Percentiles rank a stretch among this genome's conserved stretches.
Conservation (phyloP, 2,113 vertebrate species). For the Elanus axillaris region DNA sequence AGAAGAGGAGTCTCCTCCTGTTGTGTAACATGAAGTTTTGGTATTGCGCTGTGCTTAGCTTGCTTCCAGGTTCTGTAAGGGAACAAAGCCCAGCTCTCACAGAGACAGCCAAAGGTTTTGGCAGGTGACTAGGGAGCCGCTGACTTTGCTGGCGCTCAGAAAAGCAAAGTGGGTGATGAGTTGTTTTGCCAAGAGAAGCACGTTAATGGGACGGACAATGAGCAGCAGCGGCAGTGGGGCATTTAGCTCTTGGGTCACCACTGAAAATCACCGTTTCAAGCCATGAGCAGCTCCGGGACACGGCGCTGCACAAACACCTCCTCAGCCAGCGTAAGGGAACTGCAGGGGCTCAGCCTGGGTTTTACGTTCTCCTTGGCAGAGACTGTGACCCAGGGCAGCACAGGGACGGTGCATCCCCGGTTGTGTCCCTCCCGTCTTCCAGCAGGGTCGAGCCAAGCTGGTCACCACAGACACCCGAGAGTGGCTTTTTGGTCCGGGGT, state of each 20-base stretch:
- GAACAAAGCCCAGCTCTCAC: not conserved
- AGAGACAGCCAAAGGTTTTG: not conserved
- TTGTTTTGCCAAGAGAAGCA: not conserved
- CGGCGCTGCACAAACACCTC: fast-evolving
- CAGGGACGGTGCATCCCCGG: fast-evolving
- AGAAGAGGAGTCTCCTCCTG: not conserved
- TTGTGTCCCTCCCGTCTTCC: not conserved
- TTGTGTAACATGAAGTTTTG: not conserved
- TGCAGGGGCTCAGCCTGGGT: fast-evolving
- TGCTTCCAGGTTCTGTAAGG: not conserved
- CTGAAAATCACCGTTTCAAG: not conserved
- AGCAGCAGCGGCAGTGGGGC: not conserved
- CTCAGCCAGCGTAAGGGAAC: not conserved
- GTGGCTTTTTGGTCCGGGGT: not conserved
- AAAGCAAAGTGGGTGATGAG: not conserved
- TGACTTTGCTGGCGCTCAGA: not conserved
- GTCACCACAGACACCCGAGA: fast-evolving
- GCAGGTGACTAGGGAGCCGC: not conserved
- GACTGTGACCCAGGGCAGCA: fast-evolving
- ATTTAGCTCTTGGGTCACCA: not conserved
- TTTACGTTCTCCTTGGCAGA: not conserved
- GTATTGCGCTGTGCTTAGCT: not conserved
- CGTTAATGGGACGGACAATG: not conserved
- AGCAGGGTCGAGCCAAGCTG: not conserved
- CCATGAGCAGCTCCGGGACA: not conserved